These are phyloP conservation scores for Xyrichtys novacula DNA, from an alignment of 2,797 vertebrate species.

Conservation along the genomic window DNA sequence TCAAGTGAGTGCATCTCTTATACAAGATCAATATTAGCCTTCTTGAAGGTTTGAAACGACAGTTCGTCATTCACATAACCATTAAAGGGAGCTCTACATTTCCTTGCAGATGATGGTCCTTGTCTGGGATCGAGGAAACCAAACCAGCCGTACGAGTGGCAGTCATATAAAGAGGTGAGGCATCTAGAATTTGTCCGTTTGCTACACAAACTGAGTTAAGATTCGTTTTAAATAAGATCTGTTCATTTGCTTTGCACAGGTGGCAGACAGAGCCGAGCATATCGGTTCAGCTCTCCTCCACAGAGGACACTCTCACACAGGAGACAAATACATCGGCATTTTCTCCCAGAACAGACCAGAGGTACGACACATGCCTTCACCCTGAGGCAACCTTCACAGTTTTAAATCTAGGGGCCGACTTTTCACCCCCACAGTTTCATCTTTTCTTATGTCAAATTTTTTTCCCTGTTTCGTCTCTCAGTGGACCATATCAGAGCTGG, in stretches of 20 bases:
- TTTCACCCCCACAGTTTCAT: no score
- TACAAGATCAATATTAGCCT: not conserved
- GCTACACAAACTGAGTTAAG: not conserved
- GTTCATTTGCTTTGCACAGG: conserved; percentile 76
- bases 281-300: conserved; percentile 93
- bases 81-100: conserved; percentile 1
- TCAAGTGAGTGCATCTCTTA: conserved; percentile 88
- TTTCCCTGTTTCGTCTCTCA: conserved; percentile 64
- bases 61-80: fast-evolving
- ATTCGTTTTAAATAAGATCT: not conserved
- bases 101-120: conserved; percentile 90
- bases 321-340: conserved; percentile 90
- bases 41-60: no score
- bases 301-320: conserved; percentile 88
- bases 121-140: conserved; percentile 96
- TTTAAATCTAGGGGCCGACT: no score
- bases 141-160: conserved; percentile 94
- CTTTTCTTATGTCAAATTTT: not conserved
- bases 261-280: conserved; percentile 85
- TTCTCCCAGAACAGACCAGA: conserved; percentile 97
- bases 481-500: conserved; percentile 96
- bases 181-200: not conserved
- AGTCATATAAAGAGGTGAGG: conserved; percentile 92
- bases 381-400: not conserved
- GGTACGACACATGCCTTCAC: conserved; percentile 77